Percentiles rank a stretch among this genome's conserved stretches.
Conservation (phyloP, 2,888 invertebrate species). For the Scaptomyza parva region DNA sequence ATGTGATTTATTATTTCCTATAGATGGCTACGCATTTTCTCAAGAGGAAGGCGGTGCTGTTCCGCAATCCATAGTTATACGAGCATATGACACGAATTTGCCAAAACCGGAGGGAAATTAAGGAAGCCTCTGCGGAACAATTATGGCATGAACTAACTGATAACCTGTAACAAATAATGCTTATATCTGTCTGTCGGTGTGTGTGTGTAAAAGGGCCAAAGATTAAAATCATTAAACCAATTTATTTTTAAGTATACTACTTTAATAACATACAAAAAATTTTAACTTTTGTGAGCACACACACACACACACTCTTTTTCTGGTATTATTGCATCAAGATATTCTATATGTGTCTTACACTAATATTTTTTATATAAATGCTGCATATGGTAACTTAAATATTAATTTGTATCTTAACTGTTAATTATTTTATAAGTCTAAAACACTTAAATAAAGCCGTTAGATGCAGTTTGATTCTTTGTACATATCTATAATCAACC, state of each 20-base stretch:
- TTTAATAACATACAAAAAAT: constrained; percentile 10
- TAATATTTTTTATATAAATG: constrained; percentile 47
- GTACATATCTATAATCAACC: constrained; percentile 20
- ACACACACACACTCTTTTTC: constrained; percentile 44
- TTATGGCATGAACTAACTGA: constrained; percentile 34
- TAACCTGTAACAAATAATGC: constrained; percentile 21
- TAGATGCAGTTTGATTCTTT: constrained; percentile 55
- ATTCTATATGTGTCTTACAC: constrained; percentile 62
- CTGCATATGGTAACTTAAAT: constrained; percentile 46
- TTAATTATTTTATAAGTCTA: constrained; percentile 73
- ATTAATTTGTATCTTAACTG: constrained; percentile 65
- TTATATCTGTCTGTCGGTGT: constrained; percentile 17
- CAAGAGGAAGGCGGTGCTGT: constrained; percentile 99
- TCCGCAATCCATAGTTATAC: constrained; percentile 96
- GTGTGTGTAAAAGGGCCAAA: constrained; percentile 57
- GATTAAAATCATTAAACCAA: constrained; percentile 42
- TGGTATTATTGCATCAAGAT: constrained; percentile 50
- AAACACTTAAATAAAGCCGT: constrained; percentile 60
- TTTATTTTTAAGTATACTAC: constrained; percentile 28
- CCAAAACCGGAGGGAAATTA: constrained; percentile 90
- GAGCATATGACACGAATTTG: constrained; percentile 97
- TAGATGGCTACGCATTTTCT: constrained; percentile 99
- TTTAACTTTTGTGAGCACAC: constrained; percentile 17
- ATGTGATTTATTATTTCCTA: constrained; percentile 10
- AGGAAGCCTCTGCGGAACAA: constrained; percentile 2